Conservation (phyloP, 2,888 invertebrate species). For the Galerucella nymphaeae region DNA sequence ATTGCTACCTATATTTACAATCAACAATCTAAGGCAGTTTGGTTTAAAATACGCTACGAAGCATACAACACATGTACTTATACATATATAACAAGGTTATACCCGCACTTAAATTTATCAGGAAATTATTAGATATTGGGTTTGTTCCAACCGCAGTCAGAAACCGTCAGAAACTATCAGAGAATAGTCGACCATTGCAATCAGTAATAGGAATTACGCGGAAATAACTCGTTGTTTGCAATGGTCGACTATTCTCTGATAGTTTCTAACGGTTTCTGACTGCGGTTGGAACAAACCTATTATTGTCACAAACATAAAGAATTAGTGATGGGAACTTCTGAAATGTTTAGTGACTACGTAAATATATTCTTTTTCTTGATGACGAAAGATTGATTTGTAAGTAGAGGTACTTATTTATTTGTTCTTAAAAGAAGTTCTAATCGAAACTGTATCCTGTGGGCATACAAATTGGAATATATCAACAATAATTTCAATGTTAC, state of each 20-base stretch:
- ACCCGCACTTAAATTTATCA: not conserved
- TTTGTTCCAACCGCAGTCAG: too few species aligned
- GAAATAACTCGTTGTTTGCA: too few species aligned
- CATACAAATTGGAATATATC: not conserved
- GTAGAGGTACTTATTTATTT: not conserved
- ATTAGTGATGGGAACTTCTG: not conserved
- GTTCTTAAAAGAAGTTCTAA: too few species aligned
- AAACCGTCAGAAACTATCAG: too few species aligned
- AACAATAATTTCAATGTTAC: not conserved
- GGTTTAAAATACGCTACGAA: not conserved
- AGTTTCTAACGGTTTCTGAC: too few species aligned
- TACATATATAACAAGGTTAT: slow-evolving; percentile 2
- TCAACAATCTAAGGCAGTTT: not conserved
- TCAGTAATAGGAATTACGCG: too few species aligned
- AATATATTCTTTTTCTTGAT: not conserved
- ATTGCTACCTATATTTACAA: not conserved
- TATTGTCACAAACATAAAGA: not conserved
- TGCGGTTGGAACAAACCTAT: too few species aligned
- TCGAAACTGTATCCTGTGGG: not conserved
- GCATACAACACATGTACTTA: not conserved
- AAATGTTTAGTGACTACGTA: not conserved
- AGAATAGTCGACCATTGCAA: too few species aligned
- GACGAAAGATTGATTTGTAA: not conserved
- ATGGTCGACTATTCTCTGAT: too few species aligned
- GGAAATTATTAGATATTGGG: not conserved